These are phyloP conservation scores for Tetragonisca angustula DNA, from an alignment of 2,888 invertebrate genomes.

Conservation along the genomic window DNA sequence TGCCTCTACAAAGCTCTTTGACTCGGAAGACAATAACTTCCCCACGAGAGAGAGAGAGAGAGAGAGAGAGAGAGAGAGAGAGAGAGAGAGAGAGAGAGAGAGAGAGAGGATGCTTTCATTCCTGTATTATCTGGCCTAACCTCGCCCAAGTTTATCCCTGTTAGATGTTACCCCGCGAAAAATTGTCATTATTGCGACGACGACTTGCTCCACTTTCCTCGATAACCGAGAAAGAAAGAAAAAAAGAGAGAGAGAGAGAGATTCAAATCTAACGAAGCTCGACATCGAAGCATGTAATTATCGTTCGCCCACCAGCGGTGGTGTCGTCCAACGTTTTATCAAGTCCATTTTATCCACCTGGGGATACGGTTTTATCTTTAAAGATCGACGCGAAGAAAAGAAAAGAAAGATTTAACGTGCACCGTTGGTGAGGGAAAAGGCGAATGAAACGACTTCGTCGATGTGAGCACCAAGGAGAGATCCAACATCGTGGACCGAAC, in stretches of 20 bases:
- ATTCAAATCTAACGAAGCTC: not conserved
- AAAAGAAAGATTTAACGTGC: conserved; percentile 17
- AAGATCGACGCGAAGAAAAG: conserved; percentile 46
- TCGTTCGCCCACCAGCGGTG: not conserved
- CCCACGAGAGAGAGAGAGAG: too few relatives aligned
- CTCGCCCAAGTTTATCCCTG: not conserved
- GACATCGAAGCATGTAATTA: not conserved
- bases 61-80: too few relatives aligned
- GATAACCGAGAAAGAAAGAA: not conserved
- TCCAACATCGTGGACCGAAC: conserved; percentile 13
- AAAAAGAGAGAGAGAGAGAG: too few relatives aligned
- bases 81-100: too few relatives aligned
- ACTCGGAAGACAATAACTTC: conserved; percentile 25
- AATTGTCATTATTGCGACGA: conserved; percentile 9
- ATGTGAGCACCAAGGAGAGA: conserved; percentile 27
- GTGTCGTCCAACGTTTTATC: conserved; percentile 28
- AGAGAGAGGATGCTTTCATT: conserved; percentile 4
- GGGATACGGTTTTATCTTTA: conserved; percentile 46
- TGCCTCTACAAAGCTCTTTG: conserved; percentile 27
- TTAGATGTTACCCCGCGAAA: not conserved
- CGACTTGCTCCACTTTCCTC: not conserved
- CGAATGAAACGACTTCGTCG: conserved; percentile 28
- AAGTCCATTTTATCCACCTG: conserved; percentile 28
- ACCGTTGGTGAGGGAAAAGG: conserved; percentile 34
- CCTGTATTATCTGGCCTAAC: not conserved